Base-by-base conservation (phyloP, 2,113 vertebrate genomes). In the Aptenodytes forsteri region DNA sequence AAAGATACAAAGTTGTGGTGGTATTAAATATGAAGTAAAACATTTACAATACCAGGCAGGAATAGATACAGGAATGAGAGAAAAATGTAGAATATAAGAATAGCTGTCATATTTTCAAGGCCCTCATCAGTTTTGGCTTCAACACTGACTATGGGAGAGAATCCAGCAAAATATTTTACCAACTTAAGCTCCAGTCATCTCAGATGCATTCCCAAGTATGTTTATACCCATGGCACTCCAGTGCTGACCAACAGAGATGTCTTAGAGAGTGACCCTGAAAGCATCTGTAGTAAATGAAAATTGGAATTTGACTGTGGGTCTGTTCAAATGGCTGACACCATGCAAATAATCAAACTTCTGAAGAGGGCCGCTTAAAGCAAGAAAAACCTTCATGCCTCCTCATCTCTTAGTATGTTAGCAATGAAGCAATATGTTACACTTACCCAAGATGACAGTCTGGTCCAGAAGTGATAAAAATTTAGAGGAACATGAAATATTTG, bases 401-500 rank as follows among this genome's bases (percentile, higher is more conserved):
- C 11, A 56, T 4, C 27, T 49, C 16, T 59, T 46, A 40, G 9
- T 58, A 7, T 14, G 46, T 10, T 19, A 70, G 11, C 27, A 82
- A n/a, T 10, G 7, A 50, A 76, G 12, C 17, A 91, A 13, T 11
- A 42, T 2, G 2, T 3, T 36, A 29, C 5, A 17, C 0, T 5
- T n/a, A 46, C 4, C 9, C 16, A 30, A 50, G 27, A 49, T 21
- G 40, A 54, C 36, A 75, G 62, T 19, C 21, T 38, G 10, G 12
- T 54, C 36, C 21, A 54, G 19, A 77, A 59, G 18, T 12, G 2
- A 61, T 21, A 36, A 69, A 83, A 81, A 18, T 7, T 72, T 58
- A 70, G 12, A 71, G 27, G 9, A 58, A 54, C 5, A 7, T 40
- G 2, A 82, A 52, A 34, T 54, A 59, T 36, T 70, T 62, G 30